Base-by-base conservation (phyloP, 2,888 invertebrate genomes). In the Teinopalpus imperialis region DNA sequence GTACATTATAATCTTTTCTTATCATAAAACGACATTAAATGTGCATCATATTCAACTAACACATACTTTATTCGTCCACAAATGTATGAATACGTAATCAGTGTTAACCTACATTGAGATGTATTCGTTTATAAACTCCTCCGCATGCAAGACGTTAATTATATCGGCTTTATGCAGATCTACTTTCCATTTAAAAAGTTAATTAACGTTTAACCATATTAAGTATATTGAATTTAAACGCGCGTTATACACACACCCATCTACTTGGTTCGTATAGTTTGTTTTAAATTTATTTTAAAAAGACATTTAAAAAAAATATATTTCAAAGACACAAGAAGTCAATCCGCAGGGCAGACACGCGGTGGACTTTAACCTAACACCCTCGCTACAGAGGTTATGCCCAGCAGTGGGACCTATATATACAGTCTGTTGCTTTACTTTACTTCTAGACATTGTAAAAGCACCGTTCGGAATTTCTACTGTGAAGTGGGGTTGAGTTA, bases 121-220 rank as follows among this genome's bases (percentile, higher is more conserved):
- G 36, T 27, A 36, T 31, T 30, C 21, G 23, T 36, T 35, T 30
- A 24, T 24, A 30, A 18, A 12, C 23, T 31, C 23, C 36, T 24
- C 18, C 7, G 30, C 24, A 29, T 12, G 36, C 36, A 24, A 43
- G 43, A 43, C 43, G 26, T 43, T 43, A 35, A 43, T 43, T 36
- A 43, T 37, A 29, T 29, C 5, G 10, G 35, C 23, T 14, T 12
- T 9, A 8, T 20, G 34, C 4, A 7, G 14, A 26, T 14, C 12
- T 14, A 30, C 30, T 30, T 43, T n/a, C 12, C 23, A 8, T 23
- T 43, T 16, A 1, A 43, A n/a, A 30, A 36, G 29, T 36, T 36
- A 43, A 43, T 43, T 36, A 43, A 29, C 29, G 23, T 7, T 30
- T 7, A 34, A 27, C 20, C 18, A 34, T 27, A 26, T 42, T 27